These are phyloP conservation scores for Mus caroli DNA, from an alignment of 2,797 vertebrate genomes.

Conservation along the genomic window DNA sequence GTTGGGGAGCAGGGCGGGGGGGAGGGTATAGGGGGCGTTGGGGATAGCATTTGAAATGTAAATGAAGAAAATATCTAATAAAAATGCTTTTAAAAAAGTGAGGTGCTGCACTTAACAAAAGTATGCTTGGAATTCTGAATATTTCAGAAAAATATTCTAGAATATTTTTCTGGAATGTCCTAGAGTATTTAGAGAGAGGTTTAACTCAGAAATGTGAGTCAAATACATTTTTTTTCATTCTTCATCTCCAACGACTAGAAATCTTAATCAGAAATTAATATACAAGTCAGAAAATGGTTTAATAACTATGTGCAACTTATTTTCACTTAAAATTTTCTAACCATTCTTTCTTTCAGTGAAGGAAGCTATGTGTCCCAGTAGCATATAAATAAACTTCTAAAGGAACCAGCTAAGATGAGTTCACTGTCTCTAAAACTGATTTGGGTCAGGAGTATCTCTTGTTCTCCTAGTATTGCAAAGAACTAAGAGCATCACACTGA, in stretches of 20 bases:
- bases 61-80: too few species aligned
- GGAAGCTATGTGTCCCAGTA: neutral
- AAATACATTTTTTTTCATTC: conserved; percentile 1
- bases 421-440: neutral
- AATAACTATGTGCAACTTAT: neutral
- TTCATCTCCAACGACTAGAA: conserved; percentile 35
- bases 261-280: conserved; percentile 32
- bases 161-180: neutral
- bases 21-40: too few species aligned
- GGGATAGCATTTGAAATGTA: too few species aligned
- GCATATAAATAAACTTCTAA: neutral
- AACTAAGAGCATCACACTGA: neutral
- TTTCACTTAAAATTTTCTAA: conserved; percentile 15
- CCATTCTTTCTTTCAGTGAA: neutral
- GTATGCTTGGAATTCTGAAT: conserved; percentile 21
- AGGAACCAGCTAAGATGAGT: neutral
- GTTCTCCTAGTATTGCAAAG: neutral
- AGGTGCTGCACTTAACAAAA: conserved; percentile 21
- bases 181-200: neutral
- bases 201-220: conserved; percentile 47
- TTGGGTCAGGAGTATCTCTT: neutral
- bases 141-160: neutral
- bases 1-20: too few species aligned
- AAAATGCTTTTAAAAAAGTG: conserved; percentile 3
- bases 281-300: conserved; percentile 41